Evolutionary conservation across 1,140 invertebrate genomes (phyloP).

Genomic region (Aporrectodea caliginosa): DNA sequence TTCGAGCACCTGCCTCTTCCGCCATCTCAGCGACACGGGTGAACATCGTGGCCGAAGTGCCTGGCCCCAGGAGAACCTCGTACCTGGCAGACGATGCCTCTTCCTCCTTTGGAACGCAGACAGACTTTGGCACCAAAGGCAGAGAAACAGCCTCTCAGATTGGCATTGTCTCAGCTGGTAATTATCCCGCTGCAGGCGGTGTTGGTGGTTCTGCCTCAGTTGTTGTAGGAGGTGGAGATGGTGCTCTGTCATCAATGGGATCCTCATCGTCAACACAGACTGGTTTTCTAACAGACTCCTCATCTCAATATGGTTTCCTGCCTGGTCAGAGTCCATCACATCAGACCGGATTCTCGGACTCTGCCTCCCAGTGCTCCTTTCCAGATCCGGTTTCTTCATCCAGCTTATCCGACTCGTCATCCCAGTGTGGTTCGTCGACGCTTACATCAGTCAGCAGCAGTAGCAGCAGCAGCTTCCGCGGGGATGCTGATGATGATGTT

Average conservation of each 20-base stretch:
- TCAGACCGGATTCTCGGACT: background rate
- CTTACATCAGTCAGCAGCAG: background rate
- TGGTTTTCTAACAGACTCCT: background rate
- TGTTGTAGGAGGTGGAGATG: background rate
- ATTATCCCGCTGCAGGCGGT: background rate
- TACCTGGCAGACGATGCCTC: background rate
- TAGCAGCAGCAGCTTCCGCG: background rate
- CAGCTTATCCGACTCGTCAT: background rate
- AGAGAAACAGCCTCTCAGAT: too few relatives aligned
- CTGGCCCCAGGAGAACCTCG: background rate
- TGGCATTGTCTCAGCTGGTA: background rate
- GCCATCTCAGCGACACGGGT: background rate
- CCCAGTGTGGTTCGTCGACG: background rate
- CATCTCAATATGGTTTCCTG: background rate
- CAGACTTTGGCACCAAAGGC: too few relatives aligned
- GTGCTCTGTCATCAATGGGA: background rate
- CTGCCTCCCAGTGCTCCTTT: background rate
- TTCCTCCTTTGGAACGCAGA: background rate
- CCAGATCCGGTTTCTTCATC: background rate
- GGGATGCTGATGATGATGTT: too few relatives aligned
- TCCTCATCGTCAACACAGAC: background rate
- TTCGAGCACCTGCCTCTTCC: background rate
- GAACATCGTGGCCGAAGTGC: background rate
- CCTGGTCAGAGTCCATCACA: background rate
- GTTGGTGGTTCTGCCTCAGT: background rate